A percentile compares a stretch with the other conserved stretches of the same genome.
phyloP scores from a whole-genome alignment of 2,113 vertebrate genomes.

The Trogon melanurus region DNA sequence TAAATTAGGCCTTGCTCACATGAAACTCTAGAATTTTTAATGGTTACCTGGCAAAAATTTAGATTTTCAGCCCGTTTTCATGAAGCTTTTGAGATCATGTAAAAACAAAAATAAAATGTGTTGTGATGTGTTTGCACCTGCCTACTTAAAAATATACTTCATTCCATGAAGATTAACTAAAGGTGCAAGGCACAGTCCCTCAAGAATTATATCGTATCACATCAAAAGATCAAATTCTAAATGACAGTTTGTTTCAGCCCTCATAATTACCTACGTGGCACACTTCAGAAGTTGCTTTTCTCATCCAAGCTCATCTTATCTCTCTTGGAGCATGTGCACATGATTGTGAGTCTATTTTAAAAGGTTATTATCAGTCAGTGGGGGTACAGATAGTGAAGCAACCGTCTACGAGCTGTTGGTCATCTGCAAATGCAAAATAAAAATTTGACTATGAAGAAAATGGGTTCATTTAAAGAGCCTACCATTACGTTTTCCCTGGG shows the following conservation, averaged over 20 bases:
- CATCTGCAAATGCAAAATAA: background rate
- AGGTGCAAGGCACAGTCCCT: background rate
- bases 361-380: background rate
- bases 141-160: background rate
- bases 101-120: background rate
- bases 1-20: background rate
- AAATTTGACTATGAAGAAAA: background rate
- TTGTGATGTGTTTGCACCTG: background rate
- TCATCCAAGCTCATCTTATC: background rate
- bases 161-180: background rate
- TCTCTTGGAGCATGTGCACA: background rate
- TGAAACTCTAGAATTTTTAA: background rate
- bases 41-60: background rate
- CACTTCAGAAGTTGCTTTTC: background rate
- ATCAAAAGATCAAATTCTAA: background rate
- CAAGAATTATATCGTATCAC: background rate
- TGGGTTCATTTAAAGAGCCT: background rate
- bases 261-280: background rate
- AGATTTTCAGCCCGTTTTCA: background rate
- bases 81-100: background rate
- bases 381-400: background rate
- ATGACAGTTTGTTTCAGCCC: background rate
- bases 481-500: background rate
- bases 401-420: background rate
- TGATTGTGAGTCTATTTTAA: conserved; percentile 10